Conservation (phyloP, 2,888 invertebrate genomes). For the Xylota sylvarum region DNA sequence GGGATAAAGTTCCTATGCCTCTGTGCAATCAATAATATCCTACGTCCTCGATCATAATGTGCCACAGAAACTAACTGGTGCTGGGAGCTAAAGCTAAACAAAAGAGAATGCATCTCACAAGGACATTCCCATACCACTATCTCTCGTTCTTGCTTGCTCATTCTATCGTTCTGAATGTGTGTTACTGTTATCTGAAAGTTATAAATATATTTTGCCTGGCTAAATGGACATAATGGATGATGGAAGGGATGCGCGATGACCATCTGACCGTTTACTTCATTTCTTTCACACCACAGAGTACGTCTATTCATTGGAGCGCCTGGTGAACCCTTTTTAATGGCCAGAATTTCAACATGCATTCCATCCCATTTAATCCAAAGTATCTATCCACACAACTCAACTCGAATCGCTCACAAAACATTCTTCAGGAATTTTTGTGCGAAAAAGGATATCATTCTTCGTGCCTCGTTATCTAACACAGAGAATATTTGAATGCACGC, state of each 20-base stretch:
- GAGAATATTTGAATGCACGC: conserved; percentile 52
- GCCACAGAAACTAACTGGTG: conserved; percentile 36
- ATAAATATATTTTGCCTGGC: conserved; percentile 66
- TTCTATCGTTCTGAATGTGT: neutral
- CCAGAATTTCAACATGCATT: conserved; percentile 56
- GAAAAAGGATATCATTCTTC: conserved; percentile 37
- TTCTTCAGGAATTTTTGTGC: conserved; percentile 38
- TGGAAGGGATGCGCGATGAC: conserved; percentile 69
- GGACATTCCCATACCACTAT: conserved; percentile 19
- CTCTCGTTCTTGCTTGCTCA: neutral
- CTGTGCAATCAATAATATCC: conserved; percentile 60
- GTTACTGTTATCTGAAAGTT: conserved; percentile 61
- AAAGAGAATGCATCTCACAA: conserved; percentile 58
- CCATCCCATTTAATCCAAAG: conserved; percentile 64
- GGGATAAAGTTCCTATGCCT: conserved; percentile 17
- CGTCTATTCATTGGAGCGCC: conserved; percentile 13
- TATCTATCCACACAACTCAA: conserved; percentile 37
- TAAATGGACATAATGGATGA: conserved; percentile 63
- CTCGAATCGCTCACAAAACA: conserved; percentile 37
- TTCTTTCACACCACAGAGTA: conserved; percentile 21
- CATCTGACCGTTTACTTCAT: conserved; percentile 61
- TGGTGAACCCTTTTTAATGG: conserved; percentile 45
- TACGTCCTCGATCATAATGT: conserved; percentile 39
- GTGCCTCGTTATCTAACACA: conserved; percentile 52
- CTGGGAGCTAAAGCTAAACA: conserved; percentile 18